Evolutionary conservation across 2,113 vertebrate species (phyloP), one percentile per base, ranked within the genome.

Genomic region (Paradoxurus hermaphroditus): DNA sequence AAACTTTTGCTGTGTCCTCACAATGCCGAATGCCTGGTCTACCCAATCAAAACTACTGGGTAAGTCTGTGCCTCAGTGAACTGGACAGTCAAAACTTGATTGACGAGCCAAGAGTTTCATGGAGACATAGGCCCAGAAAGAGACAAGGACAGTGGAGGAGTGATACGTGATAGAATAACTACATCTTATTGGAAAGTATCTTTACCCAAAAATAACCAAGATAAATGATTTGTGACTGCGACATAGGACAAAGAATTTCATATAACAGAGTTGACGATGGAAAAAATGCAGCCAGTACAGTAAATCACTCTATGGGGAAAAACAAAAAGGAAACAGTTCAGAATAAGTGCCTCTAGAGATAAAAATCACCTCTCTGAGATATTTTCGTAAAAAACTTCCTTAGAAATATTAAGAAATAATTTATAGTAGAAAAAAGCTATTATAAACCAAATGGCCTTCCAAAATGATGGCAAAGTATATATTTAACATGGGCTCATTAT

Each of bases 161-260:
- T 4, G 63, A 73, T 63, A 89, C 34, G 14, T 9, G 73, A 97
- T 29, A 46, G 73, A 88, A 96, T 85, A 62, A 91, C 72, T 84
- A 67, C 83, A 81, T 95, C 68, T 95, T 92, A 94, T 73, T 95
- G 94, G 85, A 97, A 98, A 95, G 96, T 97, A 97, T 98, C 97
- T 97, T 98, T 98, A 96, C 93, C 87, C 97, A 82, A 98, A 98
- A 98, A 98, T 97, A 95, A 97, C 87, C 94, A 98, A 98, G 98
- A 99, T 98, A 98, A 98, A 98, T 98, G 98, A 98, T 96, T 98
- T 98, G 97, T 98, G 96, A 98, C 98, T 98, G 96, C 98, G 98
- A 98, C 97, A 98, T 81, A 97, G 96, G 98, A 99, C 98, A 98
- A 98, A 98, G 97, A 98, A 94, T 96, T 97, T 97, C 96, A 96